Conservation (phyloP, 2,888 invertebrate genomes). For the Pheosia gnoma region DNA sequence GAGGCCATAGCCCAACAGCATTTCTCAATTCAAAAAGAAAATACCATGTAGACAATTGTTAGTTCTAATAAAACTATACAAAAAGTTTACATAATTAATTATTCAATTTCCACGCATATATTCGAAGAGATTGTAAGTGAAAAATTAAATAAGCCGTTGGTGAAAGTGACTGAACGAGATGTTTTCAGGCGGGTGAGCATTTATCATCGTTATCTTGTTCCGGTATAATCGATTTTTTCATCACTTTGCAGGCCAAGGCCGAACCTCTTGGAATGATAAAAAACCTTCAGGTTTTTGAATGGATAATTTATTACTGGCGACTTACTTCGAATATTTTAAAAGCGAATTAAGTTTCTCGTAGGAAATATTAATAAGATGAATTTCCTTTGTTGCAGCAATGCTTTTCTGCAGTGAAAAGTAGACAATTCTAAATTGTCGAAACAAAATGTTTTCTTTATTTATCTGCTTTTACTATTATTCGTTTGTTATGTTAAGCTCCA, state of each 20-base stretch:
- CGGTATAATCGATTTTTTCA: conserved; percentile 5
- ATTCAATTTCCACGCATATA: background rate
- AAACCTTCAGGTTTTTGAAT: conserved; percentile 4
- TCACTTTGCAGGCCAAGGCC: background rate
- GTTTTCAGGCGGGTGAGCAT: conserved; percentile 1
- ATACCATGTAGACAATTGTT: too few species aligned
- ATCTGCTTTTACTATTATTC: too few species aligned
- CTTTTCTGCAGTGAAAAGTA: too few species aligned
- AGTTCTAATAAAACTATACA: background rate
- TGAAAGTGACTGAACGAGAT: conserved; percentile 4
- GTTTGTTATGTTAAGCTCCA: too few species aligned
- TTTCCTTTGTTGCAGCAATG: background rate
- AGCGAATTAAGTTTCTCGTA: background rate
- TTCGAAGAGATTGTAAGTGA: background rate
- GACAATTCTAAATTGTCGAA: too few species aligned
- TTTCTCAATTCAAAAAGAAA: too few species aligned
- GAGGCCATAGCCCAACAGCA: too few species aligned
- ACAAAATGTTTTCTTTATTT: too few species aligned
- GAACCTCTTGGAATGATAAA: background rate
- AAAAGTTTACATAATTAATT: background rate
- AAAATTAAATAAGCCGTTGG: conserved; percentile 5
- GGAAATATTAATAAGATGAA: background rate
- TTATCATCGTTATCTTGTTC: conserved; percentile 8
- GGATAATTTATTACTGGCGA: background rate
- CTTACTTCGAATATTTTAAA: background rate